Evolutionary conservation across 2,797 vertebrate species (phyloP), one percentile per base, ranked within the genome.

Genomic region (Hydrolagus colliei): DNA sequence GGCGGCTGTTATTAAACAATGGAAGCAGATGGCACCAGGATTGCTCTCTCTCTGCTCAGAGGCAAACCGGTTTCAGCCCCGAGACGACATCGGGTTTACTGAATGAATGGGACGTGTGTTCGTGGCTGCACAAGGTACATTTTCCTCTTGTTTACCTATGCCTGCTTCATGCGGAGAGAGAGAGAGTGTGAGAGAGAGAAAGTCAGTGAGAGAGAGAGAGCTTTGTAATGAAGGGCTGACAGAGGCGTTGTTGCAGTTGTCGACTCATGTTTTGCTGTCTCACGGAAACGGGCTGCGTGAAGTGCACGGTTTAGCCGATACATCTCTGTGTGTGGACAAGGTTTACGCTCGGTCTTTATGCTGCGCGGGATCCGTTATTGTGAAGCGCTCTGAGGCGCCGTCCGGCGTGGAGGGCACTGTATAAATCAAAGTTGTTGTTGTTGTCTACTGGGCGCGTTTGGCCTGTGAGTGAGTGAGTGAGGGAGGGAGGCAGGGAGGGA

Each of bases 11-110:
- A 90, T 93, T 94, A 95, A 95, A 96, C 95, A 96, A 95, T 96
- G 65, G 96, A 96, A 96, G 94, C 96, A 95, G 95, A 96, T 95
- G 96, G 92, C 95, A 93, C 91, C 90, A 89, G 93, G 94, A 94
- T 93, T 94, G 93, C 93, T 63, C 94, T 94, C 93, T 92, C 92
- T 88, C 93, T 89, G 91, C 93, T 95, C 93, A 94, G 93, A 94
- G 94, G 95, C 94, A 86, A 88, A 90, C 90, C 89, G 88, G 91
- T 90, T 89, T 91, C 89, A 73, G 67, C 35, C 68, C 32, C 68
- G 65, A 41, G 32, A 63, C 35, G 65, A 20, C 16, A 4, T 18
- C 41, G 88, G 89, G 88, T 68, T 86, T 79, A 61, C 73, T 67
- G 61, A 62, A 27, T 14, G 41, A 72, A 65, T 73, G 72, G 72